Conservation (phyloP, 1,140 invertebrate species). For the Andrena cerasifolii region DNA sequence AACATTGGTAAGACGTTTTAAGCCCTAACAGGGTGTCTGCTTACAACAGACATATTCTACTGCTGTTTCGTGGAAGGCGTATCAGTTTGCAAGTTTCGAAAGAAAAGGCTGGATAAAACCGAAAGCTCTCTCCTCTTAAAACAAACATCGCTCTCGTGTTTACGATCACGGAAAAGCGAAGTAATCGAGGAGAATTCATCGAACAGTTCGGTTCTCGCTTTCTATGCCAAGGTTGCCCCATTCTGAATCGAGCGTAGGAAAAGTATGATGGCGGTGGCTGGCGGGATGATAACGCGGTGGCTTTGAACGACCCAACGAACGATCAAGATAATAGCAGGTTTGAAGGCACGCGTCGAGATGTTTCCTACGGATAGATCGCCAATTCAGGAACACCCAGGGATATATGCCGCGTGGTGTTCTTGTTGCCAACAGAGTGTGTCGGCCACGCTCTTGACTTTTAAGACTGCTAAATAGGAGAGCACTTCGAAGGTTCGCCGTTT, state of each 20-base stretch:
- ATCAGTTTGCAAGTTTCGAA: too few species aligned
- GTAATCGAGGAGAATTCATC: not conserved
- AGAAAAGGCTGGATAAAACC: too few species aligned
- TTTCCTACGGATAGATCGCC: conserved; percentile 52
- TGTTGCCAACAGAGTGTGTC: conserved; percentile 72
- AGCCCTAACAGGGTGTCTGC: too few species aligned
- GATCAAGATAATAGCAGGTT: conserved; percentile 29
- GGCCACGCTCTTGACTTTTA: conserved; percentile 71
- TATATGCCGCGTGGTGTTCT: conserved; percentile 56
- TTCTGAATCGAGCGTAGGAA: not conserved
- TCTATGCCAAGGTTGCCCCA: conserved; percentile 2
- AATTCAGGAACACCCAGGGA: conserved; percentile 40
- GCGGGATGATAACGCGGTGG: too few species aligned
- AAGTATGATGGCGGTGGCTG: not conserved
- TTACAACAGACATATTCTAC: too few species aligned
- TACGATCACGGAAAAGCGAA: not conserved
- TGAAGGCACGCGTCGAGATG: conserved; percentile 18
- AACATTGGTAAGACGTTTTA: too few species aligned
- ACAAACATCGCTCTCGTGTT: too few species aligned
- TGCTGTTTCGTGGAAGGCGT: too few species aligned
- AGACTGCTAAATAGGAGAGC: conserved; percentile 61
- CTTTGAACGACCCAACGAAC: not conserved
- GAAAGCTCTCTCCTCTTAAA: too few species aligned
- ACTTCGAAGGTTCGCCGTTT: conserved; percentile 39
- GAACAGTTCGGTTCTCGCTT: not conserved